Percentiles rank a stretch among this genome's conserved stretches.
phyloP scores from a whole-genome alignment of 2,113 vertebrate genomes.

The Pao palembangensis region DNA sequence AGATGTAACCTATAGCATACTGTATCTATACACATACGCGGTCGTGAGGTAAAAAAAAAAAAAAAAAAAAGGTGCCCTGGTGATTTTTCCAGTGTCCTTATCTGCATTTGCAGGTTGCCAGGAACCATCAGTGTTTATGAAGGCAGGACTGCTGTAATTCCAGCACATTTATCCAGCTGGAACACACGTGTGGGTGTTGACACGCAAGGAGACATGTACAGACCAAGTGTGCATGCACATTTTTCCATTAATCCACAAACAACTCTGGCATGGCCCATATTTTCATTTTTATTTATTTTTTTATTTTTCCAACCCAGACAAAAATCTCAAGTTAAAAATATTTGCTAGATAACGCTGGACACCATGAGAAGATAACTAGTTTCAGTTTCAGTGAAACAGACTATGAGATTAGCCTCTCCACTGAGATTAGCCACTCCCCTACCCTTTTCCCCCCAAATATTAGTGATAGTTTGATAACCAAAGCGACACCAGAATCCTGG shows the following conservation, averaged over 20 bases:
- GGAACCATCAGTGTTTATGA: constrained; percentile 88
- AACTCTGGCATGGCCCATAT: constrained; percentile 51
- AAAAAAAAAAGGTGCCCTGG: constrained; percentile 60
- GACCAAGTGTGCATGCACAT: constrained; percentile 36
- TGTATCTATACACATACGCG: constrained; percentile 80
- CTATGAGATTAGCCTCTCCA: constrained; percentile 89
- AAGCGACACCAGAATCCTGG: constrained; percentile 74
- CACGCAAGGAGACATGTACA: constrained; percentile 49
- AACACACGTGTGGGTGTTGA: constrained; percentile 55
- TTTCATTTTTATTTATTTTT: constrained; percentile 18
- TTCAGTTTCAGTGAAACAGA: constrained; percentile 82
- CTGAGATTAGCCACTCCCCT: constrained; percentile 88
- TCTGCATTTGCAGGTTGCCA: constrained; percentile 93
- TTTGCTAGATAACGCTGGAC: constrained; percentile 88
- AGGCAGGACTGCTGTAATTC: constrained; percentile 76
- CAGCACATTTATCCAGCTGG: constrained; percentile 67
- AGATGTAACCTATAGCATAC: constrained; percentile 78
- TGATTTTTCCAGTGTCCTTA: constrained; percentile 81
- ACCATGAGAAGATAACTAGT: constrained; percentile 87
- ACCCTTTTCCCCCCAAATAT: constrained; percentile 81
- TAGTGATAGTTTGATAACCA: constrained; percentile 96
- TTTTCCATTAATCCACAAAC: constrained; percentile 68
- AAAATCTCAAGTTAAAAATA: constrained; percentile 92
- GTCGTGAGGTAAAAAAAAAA: constrained; percentile 66
- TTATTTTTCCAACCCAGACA: constrained; percentile 76